These are phyloP conservation scores for Zaprionus lineosus DNA, from an alignment of 2,888 invertebrate genomes.

Conservation along the genomic window DNA sequence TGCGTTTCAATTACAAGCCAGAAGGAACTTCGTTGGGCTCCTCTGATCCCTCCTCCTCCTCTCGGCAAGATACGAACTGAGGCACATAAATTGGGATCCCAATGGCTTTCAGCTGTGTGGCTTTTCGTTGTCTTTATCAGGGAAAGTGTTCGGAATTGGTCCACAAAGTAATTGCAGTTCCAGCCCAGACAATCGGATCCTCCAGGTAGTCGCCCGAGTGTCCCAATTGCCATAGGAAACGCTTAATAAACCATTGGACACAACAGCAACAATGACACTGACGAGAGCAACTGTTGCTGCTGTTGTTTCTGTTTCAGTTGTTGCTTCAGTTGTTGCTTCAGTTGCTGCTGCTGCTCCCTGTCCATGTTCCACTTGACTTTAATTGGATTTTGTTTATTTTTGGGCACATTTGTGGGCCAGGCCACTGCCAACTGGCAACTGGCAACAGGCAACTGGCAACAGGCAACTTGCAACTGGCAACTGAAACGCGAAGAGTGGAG, in stretches of 20 bases:
- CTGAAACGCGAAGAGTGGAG: no score
- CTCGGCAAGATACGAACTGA: no score
- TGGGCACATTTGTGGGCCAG: constrained; percentile 66
- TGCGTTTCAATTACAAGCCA: constrained; percentile 73
- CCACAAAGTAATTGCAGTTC: constrained; percentile 63
- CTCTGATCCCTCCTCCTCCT: constrained; percentile 52
- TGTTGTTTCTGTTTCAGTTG: constrained; percentile 10
- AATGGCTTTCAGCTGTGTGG: constrained; percentile 19
- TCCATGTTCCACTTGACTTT: constrained; percentile 56
- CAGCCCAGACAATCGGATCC: constrained; percentile 36
- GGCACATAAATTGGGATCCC: no score
- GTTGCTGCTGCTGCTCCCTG: constrained; percentile 29
- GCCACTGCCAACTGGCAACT: constrained; percentile 26
- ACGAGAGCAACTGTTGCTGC: constrained; percentile 1
- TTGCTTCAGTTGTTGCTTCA: neutral
- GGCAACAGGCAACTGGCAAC: constrained; percentile 7
- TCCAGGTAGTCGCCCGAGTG: constrained; percentile 43
- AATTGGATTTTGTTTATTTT: constrained; percentile 76
- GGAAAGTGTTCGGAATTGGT: constrained; percentile 66
- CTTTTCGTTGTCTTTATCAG: constrained; percentile 34
- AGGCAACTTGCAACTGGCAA: constrained; percentile 16
- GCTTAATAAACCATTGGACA: constrained; percentile 61
- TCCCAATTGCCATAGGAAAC: constrained; percentile 60
- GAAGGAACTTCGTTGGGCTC: constrained; percentile 62
- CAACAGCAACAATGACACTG: constrained; percentile 25